phyloP scores from a whole-genome alignment of 2,888 invertebrate genomes.

The Diabrotica balteata region DNA sequence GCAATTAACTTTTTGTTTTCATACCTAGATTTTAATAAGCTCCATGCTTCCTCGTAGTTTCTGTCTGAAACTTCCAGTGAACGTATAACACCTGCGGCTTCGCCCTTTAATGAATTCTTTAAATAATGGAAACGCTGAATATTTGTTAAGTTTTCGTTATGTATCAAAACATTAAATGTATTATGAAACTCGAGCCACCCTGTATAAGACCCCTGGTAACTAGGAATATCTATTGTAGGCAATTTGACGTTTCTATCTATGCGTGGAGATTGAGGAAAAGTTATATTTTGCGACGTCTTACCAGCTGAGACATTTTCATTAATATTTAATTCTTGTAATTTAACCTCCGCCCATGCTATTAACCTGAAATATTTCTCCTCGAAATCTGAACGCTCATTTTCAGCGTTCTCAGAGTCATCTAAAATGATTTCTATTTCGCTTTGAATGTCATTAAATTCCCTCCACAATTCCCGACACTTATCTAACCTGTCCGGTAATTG shows the following conservation, averaged over 20 bases:
- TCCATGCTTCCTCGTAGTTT: no score
- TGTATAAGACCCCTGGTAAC: slow-evolving; percentile 25
- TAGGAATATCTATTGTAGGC: slow-evolving; percentile 21
- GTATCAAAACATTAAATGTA: background rate
- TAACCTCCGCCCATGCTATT: background rate
- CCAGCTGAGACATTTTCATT: background rate
- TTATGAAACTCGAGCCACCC: slow-evolving; percentile 21
- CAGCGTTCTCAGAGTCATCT: background rate
- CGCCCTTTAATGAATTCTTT: background rate
- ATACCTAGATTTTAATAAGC: no score
- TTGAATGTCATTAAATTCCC: background rate
- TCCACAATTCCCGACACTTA: background rate
- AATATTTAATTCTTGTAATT: background rate
- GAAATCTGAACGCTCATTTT: background rate
- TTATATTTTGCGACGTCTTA: background rate
- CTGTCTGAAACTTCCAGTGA: no score
- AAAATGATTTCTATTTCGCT: background rate
- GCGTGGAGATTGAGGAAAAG: background rate
- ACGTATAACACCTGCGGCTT: background rate
- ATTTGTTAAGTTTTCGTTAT: background rate
- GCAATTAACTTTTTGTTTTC: no score
- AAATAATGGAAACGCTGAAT: background rate
- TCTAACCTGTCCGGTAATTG: background rate
- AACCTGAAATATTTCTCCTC: background rate
- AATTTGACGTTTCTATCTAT: slow-evolving; percentile 25